phyloP scores from a whole-genome alignment of 2,113 vertebrate species.

The Arothron firmamentum region DNA sequence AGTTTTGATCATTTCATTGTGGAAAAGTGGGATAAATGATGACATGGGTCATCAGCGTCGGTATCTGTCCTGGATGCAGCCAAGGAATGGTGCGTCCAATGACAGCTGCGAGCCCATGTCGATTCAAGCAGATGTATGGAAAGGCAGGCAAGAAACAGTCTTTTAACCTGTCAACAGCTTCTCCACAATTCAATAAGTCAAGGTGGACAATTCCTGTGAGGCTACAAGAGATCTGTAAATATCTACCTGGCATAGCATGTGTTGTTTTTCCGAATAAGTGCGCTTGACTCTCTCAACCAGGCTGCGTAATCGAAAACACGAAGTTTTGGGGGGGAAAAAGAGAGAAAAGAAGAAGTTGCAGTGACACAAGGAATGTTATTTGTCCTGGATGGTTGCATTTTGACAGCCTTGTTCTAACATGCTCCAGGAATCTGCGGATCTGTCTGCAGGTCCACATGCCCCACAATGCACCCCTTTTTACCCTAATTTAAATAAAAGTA shows the following conservation, averaged over 20 bases:
- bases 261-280: slow-evolving; percentile 47
- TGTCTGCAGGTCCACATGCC: slow-evolving; percentile 55
- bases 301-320: slow-evolving; percentile 68
- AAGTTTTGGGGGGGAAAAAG: background rate
- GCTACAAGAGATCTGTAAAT: slow-evolving; percentile 62
- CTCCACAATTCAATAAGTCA: slow-evolving; percentile 72
- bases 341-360: slow-evolving; percentile 60
- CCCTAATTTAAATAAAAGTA: slow-evolving; percentile 56
- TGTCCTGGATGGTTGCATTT: slow-evolving; percentile 54
- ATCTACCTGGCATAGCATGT: slow-evolving; percentile 58
- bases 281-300: slow-evolving; percentile 71
- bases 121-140: slow-evolving; percentile 61
- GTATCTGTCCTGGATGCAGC: slow-evolving; percentile 53
- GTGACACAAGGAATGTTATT: slow-evolving; percentile 71
- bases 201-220: slow-evolving; percentile 64
- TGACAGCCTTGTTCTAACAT: slow-evolving; percentile 68
- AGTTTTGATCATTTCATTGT: slow-evolving; percentile 9
- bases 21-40: slow-evolving; percentile 22
- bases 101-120: slow-evolving; percentile 66
- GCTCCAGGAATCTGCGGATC: slow-evolving; percentile 66
- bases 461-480: slow-evolving; percentile 58
- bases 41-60: slow-evolving; percentile 46
- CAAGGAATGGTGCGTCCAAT: slow-evolving; percentile 46
- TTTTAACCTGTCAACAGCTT: slow-evolving; percentile 70
- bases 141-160: slow-evolving; percentile 65